Evolutionary conservation across 2,113 vertebrate genomes (phyloP), one percentile per base, ranked within the genome.

Genomic region (Upupa epops): DNA sequence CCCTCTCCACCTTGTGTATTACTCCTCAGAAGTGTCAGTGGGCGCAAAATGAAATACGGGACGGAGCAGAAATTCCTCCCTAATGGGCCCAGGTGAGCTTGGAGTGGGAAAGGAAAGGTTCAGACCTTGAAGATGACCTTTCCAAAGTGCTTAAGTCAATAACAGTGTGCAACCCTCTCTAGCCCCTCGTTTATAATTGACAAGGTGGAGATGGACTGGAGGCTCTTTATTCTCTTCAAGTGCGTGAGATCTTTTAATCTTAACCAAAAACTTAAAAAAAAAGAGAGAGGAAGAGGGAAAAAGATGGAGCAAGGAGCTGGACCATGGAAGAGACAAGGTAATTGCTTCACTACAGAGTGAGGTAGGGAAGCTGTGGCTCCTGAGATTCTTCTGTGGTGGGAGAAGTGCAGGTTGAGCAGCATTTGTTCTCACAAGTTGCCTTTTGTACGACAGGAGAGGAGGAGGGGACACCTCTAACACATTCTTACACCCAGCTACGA

Each of bases 31-130:
- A 96, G 95, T 54, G 85, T 80, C 93, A 88, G 61, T 87, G 79
- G 85, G 90, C 56, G 92, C 94, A 85, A 71, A 94, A 79, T 84
- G 89, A 95, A 92, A 90, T 28, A 66, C 16, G 81, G 88, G 83
- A 87, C 0, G 42, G 59, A 22, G n/a, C 69, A 70, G 74, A 71
- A 96, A 97, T 97, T 94, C 96, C 93, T 96, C 26, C 74, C 19
- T 97, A 95, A 97, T 96, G 54, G 93, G 93, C n/a, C 92, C 96
- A 96, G 97, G 96, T 97, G 96, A 96, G 96, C 83, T 59, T 34
- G 45, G 77, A 64, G 79, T 65, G 70, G 70, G 28, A 91, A 82
- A 86, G 80, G 84, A 76, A 93, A 94, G 78, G 84, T 51, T 73
- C 78, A 88, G 96, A 83, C 96, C 96, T 93, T 94, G 85, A 49